A percentile compares a stretch with the other conserved stretches of the same genome.
phyloP scores from a whole-genome alignment of 1,140 invertebrate genomes.

The Drosophila arawakana region DNA sequence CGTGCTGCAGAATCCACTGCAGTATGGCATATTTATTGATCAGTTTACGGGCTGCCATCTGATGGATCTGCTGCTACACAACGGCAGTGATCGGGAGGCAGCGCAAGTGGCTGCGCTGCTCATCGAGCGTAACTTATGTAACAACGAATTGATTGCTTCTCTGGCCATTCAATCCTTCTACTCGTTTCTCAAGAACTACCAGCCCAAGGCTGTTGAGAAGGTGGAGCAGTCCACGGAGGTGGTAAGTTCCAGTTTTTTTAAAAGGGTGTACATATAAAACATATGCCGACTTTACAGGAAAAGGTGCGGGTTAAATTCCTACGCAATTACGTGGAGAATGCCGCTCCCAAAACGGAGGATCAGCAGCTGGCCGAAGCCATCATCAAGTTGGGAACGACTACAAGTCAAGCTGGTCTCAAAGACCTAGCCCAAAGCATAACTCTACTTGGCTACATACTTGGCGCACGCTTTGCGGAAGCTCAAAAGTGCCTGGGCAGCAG shows the following conservation, averaged over 20 bases:
- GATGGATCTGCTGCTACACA: slow-evolving; percentile 92
- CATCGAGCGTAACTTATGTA: slow-evolving; percentile 94
- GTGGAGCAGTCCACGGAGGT: slow-evolving; percentile 30
- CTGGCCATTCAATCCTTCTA: slow-evolving; percentile 91
- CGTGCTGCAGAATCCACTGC: slow-evolving; percentile 92
- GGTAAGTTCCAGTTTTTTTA: slow-evolving; percentile 19
- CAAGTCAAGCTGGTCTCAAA: slow-evolving; percentile 62
- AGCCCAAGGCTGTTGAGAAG: slow-evolving; percentile 78
- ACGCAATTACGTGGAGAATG: slow-evolving; percentile 94
- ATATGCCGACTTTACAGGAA: slow-evolving; percentile 72
- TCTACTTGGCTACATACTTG: slow-evolving; percentile 89
- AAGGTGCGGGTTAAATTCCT: slow-evolving; percentile 92
- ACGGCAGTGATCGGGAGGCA: slow-evolving; percentile 89
- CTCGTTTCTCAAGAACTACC: slow-evolving; percentile 87
- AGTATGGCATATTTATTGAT: slow-evolving; percentile 96
- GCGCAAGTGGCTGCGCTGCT: slow-evolving; percentile 88
- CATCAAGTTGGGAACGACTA: slow-evolving; percentile 85
- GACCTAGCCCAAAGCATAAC: slow-evolving; percentile 86
- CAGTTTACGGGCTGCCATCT: slow-evolving; percentile 91
- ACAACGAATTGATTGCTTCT: slow-evolving; percentile 89
- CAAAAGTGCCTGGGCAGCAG: slow-evolving; percentile 32
- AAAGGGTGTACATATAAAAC: not conserved
- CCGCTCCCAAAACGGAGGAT: slow-evolving; percentile 86
- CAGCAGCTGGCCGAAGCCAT: slow-evolving; percentile 46
- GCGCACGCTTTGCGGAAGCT: slow-evolving; percentile 88